These are phyloP conservation scores for Limenitis camilla DNA, from an alignment of 2,888 invertebrate genomes.

Conservation along the genomic window DNA sequence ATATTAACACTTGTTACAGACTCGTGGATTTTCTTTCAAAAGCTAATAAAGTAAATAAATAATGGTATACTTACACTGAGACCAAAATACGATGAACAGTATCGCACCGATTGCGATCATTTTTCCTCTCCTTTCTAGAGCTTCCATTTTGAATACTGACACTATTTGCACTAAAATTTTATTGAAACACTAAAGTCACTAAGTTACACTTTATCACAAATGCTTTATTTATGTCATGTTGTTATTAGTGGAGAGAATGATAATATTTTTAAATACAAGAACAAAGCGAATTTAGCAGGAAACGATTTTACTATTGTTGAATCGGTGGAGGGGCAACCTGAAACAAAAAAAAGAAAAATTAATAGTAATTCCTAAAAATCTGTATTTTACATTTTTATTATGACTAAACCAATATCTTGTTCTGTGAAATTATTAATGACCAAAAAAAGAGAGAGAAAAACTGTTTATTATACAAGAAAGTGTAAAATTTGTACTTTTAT, in stretches of 20 bases:
- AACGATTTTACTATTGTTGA: neutral
- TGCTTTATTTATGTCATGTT: slow-evolving; percentile 23
- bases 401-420: no score
- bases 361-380: no score
- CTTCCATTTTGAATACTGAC: slow-evolving; percentile 53
- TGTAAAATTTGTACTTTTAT: no score
- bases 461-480: no score
- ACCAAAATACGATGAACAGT: slow-evolving; percentile 51
- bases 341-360: slow-evolving; percentile 21
- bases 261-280: neutral
- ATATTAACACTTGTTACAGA: no score
- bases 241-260: slow-evolving; percentile 1
- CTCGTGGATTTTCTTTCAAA: no score
- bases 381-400: no score
- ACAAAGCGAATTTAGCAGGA: neutral
- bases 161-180: slow-evolving; percentile 8
- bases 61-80: slow-evolving; percentile 52
- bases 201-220: slow-evolving; percentile 13
- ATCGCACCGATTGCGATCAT: slow-evolving; percentile 39
- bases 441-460: no score
- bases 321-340: slow-evolving; percentile 19
- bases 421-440: no score
- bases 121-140: slow-evolving; percentile 55
- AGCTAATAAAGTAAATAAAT: no score
- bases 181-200: slow-evolving; percentile 10